Percentiles rank a stretch among this genome's conserved stretches.
Evolutionary conservation across 2,113 vertebrate genomes (phyloP).

Genomic region (Cavia aperea): DNA sequence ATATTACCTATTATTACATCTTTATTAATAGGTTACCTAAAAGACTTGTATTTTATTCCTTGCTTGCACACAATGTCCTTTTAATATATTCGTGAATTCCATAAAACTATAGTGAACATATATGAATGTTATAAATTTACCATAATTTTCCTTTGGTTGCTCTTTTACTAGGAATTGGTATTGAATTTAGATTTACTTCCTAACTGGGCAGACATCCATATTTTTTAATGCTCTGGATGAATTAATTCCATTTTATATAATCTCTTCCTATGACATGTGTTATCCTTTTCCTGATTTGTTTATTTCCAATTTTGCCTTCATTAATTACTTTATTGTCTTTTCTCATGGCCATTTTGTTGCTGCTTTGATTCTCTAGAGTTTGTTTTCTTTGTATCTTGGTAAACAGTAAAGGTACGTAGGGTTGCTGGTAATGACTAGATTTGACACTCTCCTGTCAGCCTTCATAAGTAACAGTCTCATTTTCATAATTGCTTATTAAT

Average conservation of each 20-base stretch:
- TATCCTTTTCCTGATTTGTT: conserved; percentile 12
- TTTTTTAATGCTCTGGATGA: not conserved
- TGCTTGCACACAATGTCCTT: not conserved
- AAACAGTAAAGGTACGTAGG: not conserved
- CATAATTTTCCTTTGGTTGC: not conserved
- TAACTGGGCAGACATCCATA: not conserved
- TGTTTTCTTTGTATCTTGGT: not conserved
- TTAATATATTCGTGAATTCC: not conserved
- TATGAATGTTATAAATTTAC: not conserved
- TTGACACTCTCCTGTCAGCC: not conserved
- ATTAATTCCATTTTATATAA: conserved; percentile 8
- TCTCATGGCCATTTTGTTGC: not conserved
- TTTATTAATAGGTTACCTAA: not conserved
- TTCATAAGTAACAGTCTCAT: not conserved
- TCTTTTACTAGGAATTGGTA: not conserved
- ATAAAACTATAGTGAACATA: not conserved
- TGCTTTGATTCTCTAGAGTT: not conserved
- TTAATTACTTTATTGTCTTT: not conserved
- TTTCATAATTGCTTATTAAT: conserved; percentile 41
- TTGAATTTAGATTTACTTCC: not conserved
- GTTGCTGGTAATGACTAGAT: not conserved
- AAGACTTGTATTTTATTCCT: not conserved
- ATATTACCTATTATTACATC: not conserved
- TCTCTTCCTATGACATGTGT: not conserved
- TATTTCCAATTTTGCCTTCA: conserved; percentile 14